Percentiles rank a stretch among this genome's conserved stretches.
phyloP scores from a whole-genome alignment of 2,113 vertebrate species.

The Holacanthus passer region DNA sequence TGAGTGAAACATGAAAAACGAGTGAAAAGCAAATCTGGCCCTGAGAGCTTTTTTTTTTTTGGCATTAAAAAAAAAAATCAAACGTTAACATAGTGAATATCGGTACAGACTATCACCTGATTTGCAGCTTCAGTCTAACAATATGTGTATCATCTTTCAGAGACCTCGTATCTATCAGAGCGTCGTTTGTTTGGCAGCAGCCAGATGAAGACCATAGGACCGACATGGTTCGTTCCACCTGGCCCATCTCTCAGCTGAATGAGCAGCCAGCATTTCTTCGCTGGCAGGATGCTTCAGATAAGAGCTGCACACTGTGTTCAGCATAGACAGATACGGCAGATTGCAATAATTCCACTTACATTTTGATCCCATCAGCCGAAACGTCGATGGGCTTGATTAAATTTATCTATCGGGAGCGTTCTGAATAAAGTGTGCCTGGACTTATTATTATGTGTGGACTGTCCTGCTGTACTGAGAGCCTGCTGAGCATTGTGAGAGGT shows the following conservation, averaged over 20 bases:
- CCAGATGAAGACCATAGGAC: slow-evolving; percentile 36
- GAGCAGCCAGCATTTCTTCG: slow-evolving; percentile 70
- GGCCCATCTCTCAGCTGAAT: slow-evolving; percentile 63
- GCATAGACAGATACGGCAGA: slow-evolving; percentile 26
- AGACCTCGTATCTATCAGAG: slow-evolving; percentile 3
- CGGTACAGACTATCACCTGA: neutral
- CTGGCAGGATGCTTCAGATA: slow-evolving; percentile 61
- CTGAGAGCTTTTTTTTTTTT: slow-evolving; percentile 4
- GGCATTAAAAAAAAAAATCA: slow-evolving; percentile 8
- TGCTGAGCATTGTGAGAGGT: slow-evolving; percentile 2
- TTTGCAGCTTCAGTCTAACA: slow-evolving; percentile 13
- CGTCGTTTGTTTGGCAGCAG: slow-evolving; percentile 44
- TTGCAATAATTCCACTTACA: slow-evolving; percentile 46
- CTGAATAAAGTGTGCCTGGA: slow-evolving; percentile 19
- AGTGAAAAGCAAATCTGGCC: slow-evolving; percentile 19
- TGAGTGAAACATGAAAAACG: neutral
- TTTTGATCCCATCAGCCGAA: slow-evolving; percentile 48
- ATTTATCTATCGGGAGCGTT: slow-evolving; percentile 35
- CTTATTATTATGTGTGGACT: slow-evolving; percentile 27
- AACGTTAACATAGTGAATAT: neutral
- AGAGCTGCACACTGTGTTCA: slow-evolving; percentile 60
- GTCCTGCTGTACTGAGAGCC: neutral
- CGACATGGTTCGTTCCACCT: slow-evolving; percentile 60
- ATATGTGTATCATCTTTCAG: slow-evolving; percentile 1
- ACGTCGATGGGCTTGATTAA: slow-evolving; percentile 46